Evolutionary conservation across 2,888 invertebrate genomes (phyloP), one percentile per base, ranked within the genome.

Genomic region (Euzophera pinguis): DNA sequence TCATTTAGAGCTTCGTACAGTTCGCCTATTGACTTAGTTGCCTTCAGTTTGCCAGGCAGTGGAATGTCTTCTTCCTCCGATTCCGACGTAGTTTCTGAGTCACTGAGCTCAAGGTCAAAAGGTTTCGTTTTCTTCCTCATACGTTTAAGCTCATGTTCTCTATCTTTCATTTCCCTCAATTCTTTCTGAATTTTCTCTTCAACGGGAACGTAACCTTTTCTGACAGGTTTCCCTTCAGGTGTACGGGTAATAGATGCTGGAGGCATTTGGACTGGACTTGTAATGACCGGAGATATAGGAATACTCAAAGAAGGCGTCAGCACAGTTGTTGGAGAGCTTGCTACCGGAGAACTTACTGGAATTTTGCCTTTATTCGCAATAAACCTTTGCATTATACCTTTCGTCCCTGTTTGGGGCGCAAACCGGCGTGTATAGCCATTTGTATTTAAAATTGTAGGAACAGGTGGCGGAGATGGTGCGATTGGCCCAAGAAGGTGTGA

Each of bases 151-250:
- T 96, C 96, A 60, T 94, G 93, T 71, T 96, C 96, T 52, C 96
- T 91, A 60, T 93, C 93, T 70, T 95, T 95, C 92, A 97, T 95
- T 67, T 97, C 97, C 71, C 93, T 91, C 49, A 98, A 84, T 78
- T 98, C 98, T 59, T 94, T 94, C 71, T 96, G 95, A 65, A 98
- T 97, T 81, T 96, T 96, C 68, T 96, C 95, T 75, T 97, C 97
- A 1, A 97, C 96, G 0, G 97, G 95, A 3, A 96, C 93, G 76
- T 92, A 96, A 12, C 96, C 96, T 61, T 95, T 95, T 53, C 96
- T 91, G 32, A 94, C 89, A 0, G 93, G 92, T 62, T 93, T 92
- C 0, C 93, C 94, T 60, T 92, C 92, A 1, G 91, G 82, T 45
- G 92, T 91, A 51, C 92, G 91, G 53, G 89, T 84, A 57, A 92